Evolutionary conservation across 2,797 vertebrate genomes (phyloP), one percentile per base, ranked within the genome.

Genomic region (Urosaurus nigricauda): DNA sequence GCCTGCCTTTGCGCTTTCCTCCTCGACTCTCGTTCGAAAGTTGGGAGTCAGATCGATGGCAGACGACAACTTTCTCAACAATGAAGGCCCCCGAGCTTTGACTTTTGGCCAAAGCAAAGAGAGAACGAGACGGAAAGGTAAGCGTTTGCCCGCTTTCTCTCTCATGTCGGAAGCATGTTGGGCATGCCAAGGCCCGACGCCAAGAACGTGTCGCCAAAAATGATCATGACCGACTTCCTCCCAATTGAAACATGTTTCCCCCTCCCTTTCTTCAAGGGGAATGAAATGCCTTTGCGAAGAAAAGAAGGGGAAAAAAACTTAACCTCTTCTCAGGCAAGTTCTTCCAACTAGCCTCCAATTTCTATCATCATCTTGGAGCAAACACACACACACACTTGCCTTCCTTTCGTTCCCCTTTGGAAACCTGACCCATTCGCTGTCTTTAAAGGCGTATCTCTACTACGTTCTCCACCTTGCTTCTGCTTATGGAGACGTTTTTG

Each of bases 341-440:
- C 12, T 83, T 56, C 16, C 79, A 87, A 60, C 88, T 87, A 88
- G 74, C 53, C 78, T 91, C 87, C 80, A 40, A 47, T 91, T 84
- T 91, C 87, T 79, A 78, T 88, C 90, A 87, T 82, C 86, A 85
- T 58, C 87, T 56, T 43, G 79, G 81, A 87, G 83, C 9, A 32
- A 3, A 29, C 13, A 73, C 77, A 37, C 65, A 68, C 26, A 65
- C 26, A 77, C 12, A 71, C 75, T 75, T 87, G 81, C 80, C 87
- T 93, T 90, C 90, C 85, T 86, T 84, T 88, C 90, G 87, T 88
- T 87, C 92, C 92, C 92, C 94, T 85, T 92, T 91, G 95, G 96
- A 96, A 96, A 96, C 88, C 91, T 80, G 96, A 96, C 94, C 95
- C 95, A 96, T 95, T 96, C 92, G 94, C 94, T 78, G 85, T 89